A percentile compares a stretch with the other conserved stretches of the same genome.
Conservation (phyloP, 2,797 vertebrate genomes). For the Macropus fuliginosus region DNA sequence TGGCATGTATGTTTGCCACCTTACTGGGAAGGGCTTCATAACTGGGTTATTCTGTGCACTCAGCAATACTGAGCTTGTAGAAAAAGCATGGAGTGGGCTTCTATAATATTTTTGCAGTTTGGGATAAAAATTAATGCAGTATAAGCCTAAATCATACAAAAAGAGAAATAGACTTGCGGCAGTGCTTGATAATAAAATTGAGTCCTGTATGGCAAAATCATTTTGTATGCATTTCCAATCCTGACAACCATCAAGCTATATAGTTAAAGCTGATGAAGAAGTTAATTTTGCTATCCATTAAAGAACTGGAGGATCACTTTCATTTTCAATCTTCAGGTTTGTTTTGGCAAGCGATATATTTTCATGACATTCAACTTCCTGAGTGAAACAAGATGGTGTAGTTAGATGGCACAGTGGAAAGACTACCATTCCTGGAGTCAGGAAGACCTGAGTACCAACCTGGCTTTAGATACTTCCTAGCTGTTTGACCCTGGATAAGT, state of each 20-base stretch:
- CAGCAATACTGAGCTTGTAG: not conserved
- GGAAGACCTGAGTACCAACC: not conserved
- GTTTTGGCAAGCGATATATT: conserved; percentile 25
- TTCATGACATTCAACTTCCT: conserved; percentile 13
- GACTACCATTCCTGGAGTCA: not conserved
- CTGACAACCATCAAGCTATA: not conserved
- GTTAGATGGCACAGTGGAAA: accelerated
- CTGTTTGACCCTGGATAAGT: not conserved
- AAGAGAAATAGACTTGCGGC: conserved; percentile 1
- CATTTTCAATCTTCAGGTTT: conserved; percentile 55
- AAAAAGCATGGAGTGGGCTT: not conserved
- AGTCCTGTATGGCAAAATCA: not conserved
- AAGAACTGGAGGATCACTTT: conserved; percentile 7
- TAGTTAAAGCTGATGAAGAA: not conserved
- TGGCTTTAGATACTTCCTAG: not conserved
- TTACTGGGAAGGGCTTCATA: not conserved
- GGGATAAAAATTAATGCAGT: conserved; percentile 24
- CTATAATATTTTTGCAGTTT: not conserved
- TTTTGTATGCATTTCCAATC: conserved; percentile 42
- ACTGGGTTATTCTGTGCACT: not conserved
- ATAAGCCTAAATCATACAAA: not conserved
- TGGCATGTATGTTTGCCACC: not conserved
- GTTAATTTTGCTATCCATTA: not conserved
- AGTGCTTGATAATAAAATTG: conserved; percentile 56
- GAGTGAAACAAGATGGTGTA: not conserved